Evolutionary conservation across 2,888 invertebrate species (phyloP).

Genomic region (Teleogryllus oceanicus): DNA sequence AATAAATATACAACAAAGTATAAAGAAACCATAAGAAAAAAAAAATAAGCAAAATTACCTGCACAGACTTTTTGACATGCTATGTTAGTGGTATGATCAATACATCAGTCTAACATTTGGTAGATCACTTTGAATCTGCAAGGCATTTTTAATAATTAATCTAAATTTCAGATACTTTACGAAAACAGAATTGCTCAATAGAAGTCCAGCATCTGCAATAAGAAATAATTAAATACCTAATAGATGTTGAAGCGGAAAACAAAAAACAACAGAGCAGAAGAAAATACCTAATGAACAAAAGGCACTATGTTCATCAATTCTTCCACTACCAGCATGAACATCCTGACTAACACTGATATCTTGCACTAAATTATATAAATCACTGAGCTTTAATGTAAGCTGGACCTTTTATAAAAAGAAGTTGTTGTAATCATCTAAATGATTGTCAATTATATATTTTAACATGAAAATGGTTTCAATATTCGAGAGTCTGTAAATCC

Average conservation of each 20-base stretch:
- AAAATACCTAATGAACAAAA: conserved; percentile 65
- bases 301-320: conserved; percentile 52
- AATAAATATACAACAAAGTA: no score
- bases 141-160: conserved; percentile 85
- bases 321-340: conserved; percentile 72
- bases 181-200: conserved; percentile 85
- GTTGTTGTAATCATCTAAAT: conserved; percentile 86
- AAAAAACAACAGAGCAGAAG: background rate
- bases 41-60: conserved; percentile 47
- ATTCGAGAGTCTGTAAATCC: conserved; percentile 80
- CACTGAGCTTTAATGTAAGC: conserved; percentile 79
- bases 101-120: conserved; percentile 86
- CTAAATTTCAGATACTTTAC: conserved; percentile 73
- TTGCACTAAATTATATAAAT: conserved; percentile 66
- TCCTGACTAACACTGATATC: conserved; percentile 80
- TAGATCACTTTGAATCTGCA: no score
- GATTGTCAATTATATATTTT: conserved; percentile 86
- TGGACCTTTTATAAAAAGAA: conserved; percentile 84
- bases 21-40: no score
- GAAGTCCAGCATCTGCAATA: conserved; percentile 73
- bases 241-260: conserved; percentile 24
- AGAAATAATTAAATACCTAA: conserved; percentile 40
- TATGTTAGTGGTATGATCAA: conserved; percentile 65
- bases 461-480: conserved; percentile 79
- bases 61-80: conserved; percentile 58